Percentiles rank a stretch among this genome's conserved stretches.
Evolutionary conservation across 2,888 invertebrate genomes (phyloP).

Genomic region (Carterocephalus palaemon): DNA sequence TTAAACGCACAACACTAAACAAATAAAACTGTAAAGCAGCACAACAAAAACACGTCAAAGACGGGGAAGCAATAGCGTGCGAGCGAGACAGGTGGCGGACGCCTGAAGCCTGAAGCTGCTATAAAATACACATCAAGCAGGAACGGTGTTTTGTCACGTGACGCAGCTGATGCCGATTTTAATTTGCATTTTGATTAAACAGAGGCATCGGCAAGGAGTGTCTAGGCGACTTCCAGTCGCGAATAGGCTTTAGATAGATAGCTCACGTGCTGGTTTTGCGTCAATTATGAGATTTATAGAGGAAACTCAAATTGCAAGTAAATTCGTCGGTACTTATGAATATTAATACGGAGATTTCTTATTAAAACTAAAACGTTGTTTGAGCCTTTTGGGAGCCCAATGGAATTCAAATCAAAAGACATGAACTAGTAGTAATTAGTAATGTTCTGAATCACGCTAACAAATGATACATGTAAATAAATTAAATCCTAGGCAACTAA

Average conservation of each 20-base stretch:
- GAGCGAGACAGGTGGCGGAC: conserved; percentile 11
- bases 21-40: background rate
- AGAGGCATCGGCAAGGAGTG: conserved; percentile 42
- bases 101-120: conserved; percentile 31
- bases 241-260: conserved; percentile 10
- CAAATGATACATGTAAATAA: too few relatives aligned
- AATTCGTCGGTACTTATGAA: too few relatives aligned
- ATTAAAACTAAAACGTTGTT: too few relatives aligned
- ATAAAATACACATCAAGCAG: conserved; percentile 43
- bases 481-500: too few relatives aligned
- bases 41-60: conserved; percentile 15
- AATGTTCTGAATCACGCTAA: too few relatives aligned
- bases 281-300: background rate
- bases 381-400: too few relatives aligned
- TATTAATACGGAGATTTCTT: too few relatives aligned
- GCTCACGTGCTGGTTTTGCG: conserved; percentile 1
- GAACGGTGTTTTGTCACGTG: conserved; percentile 48
- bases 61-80: conserved; percentile 11
- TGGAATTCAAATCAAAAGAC: too few relatives aligned
- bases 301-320: too few relatives aligned
- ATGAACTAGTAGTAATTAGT: too few relatives aligned
- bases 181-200: conserved; percentile 63
- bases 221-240: conserved; percentile 18
- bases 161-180: conserved; percentile 45
- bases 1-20: background rate